Base-by-base conservation (phyloP, 2,888 invertebrate species). In the Folsomia manolachei region DNA sequence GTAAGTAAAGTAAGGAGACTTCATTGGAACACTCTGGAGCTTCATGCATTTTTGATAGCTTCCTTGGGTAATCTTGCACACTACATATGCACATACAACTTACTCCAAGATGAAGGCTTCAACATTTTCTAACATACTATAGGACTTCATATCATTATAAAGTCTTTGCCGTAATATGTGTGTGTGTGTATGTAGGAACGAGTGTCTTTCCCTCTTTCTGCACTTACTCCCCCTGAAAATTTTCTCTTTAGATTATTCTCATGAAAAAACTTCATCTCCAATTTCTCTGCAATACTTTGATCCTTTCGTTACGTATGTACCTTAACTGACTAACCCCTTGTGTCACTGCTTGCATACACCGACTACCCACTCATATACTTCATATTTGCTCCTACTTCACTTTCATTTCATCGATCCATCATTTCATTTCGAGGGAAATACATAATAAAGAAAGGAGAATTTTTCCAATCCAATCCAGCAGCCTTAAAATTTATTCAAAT, bases 31-130 rank as follows among this genome's bases (percentile, higher is more conserved):
- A 56, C 56, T 67, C 60, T 53, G 52, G 69, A 72, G 77, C 78
- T 79, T 79, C 79, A 80, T 80, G 80, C 79, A 80, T 79, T 79
- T 80, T 79, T 80, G 80, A 80, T 80, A 75, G 76, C 75, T 76
- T 75, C 78, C 75, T 78, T 75, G 78, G 77, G 78, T 80, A 80
- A 80, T 80, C 80, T 80, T 78, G 77, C 77, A 67, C 39, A 39
- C 39, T 39, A 39, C 39, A 39, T 14, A 60, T 21, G 23, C 60
- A 60, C n/a, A 64, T 72, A 74, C 70, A 71, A 74, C 74, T 74
- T 72, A 72, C 75, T 73, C 70, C 70, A 70, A n/a, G n/a, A n/a
- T n/a, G n/a, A n/a, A n/a, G n/a, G n/a, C n/a, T n/a, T n/a, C n/a
- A n/a, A n/a, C n/a, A n/a, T n/a, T n/a, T n/a, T n/a, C n/a, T n/a